Evolutionary conservation across 2,113 vertebrate species (phyloP), one percentile per base, ranked within the genome.

Genomic region (Onychostoma macrolepis): DNA sequence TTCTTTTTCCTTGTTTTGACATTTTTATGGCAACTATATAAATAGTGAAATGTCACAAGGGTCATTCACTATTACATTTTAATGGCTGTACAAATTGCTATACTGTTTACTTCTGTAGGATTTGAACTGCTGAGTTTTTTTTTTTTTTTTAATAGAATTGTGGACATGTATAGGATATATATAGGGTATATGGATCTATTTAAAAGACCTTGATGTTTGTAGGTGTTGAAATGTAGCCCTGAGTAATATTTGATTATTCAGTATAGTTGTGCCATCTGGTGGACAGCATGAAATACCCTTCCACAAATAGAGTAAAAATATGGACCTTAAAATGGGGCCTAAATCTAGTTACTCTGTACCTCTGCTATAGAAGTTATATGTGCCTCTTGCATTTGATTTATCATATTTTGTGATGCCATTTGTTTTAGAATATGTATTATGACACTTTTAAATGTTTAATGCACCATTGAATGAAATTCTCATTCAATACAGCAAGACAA

Each of bases 201-300:
- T 10, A 72, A 72, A 24, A 4, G 41, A 26, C 19, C 30, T 19
- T 69, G 30, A 12, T 74, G 71, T 26, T 43, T 75, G 19, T 33
- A 74, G 71, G n/a, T 75, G 43, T 28, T 50, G 4, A 67, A 28
- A 45, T 43, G n/a, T 15, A 74, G 17, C 0, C 3, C 13, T 24
- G n/a, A 76, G 17, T 69, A 21, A 28, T 21, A 17, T 4, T 9
- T 13, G 21, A 50, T 26, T 28, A 77, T 77, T 28, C 0, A n/a
- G 36, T 3, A 69, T 17, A 7, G 30, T 91, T 61, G 81, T 88
- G 85, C 90, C 41, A 79, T 80, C 93, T 92, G 85, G 91, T 86
- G 93, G 84, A 33, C 50, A 77, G n/a, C 13, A 76, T 45, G 30
- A 26, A 48, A 10, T 9, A 1, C 30, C 6, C 36, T 9, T 36